A percentile compares a stretch with the other conserved stretches of the same genome.
Evolutionary conservation across 2,113 vertebrate genomes (phyloP).

Genomic region (Canis aureus): DNA sequence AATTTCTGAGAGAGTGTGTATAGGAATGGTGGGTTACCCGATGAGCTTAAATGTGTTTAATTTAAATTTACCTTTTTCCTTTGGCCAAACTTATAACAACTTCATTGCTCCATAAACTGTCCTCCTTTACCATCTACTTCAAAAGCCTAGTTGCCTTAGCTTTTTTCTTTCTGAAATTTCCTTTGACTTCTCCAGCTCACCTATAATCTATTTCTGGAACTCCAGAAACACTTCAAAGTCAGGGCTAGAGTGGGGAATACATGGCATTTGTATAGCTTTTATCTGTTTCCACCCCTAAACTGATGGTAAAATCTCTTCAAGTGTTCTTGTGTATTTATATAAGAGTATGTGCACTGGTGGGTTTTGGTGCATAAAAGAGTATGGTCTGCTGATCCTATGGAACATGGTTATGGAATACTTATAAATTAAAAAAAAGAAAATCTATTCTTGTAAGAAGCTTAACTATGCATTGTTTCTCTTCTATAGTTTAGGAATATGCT

Average conservation of each 20-base stretch:
- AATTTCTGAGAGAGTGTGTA: not conserved
- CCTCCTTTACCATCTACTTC: not conserved
- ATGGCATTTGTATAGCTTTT: constrained; percentile 5
- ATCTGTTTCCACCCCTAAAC: not conserved
- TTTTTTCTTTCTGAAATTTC: constrained; percentile 34
- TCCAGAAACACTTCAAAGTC: not conserved
- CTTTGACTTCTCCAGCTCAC: constrained; percentile 11
- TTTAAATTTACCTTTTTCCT: constrained; percentile 6
- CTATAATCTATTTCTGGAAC: constrained; percentile 19
- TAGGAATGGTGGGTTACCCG: not conserved
- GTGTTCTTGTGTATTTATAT: not conserved
- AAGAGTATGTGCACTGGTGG: no score
- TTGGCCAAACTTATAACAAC: not conserved
- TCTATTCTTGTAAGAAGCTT: not conserved
- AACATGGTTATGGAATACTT: not conserved
- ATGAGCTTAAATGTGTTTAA: not conserved
- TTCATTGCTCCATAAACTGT: not conserved
- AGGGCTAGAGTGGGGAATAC: not conserved
- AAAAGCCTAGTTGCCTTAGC: constrained; percentile 42
- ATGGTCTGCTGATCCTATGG: not conserved
- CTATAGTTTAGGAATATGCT: constrained; percentile 8
- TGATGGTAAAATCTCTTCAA: not conserved
- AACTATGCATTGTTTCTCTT: not conserved
- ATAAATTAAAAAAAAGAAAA: constrained; percentile 25
- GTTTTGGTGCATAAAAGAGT: not conserved